Evolutionary conservation across 2,797 vertebrate genomes (phyloP), one percentile per base, ranked within the genome.

Genomic region (Chaetodon trifasciatus): DNA sequence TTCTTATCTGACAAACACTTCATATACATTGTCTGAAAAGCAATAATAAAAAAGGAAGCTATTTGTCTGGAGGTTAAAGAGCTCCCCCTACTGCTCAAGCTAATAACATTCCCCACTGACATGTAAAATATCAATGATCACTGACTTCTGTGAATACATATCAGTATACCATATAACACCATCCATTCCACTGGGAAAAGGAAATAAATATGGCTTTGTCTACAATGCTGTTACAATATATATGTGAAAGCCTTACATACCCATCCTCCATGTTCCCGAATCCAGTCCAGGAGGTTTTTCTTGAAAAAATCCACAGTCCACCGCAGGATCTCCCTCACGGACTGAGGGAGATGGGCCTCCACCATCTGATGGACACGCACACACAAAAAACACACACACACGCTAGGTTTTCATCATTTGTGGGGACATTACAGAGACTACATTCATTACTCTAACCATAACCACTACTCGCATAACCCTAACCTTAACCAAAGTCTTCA

Each of bases 231-330:
- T 13, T 24, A 17, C 56, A 23, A n/a, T 52, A 32, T 63, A 32
- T 32, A 32, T 32, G 28, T 4, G 0, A 63, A 5, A 4, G 6
- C 15, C n/a, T 0, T 53, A 84, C 93, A 62, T 85, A 94, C 94
- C 94, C 94, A 95, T 90, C 94, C 94, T 56, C 94, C 94, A 17
- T 90, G 90, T 0, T 84, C 85, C 50, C 42, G 66, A 76, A 95
- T 92, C 94, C 94, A 95, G 21, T 21, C 44, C 61, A 94, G 49
- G 1, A 95, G 79, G n/a, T 89, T 84, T 0, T 28, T 82, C 50
- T 13, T 88, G 76, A 94, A 94, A 61, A 84, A 94, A 3, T 92
- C 85, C 80, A 94, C 63, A 0, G 90, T 90, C 75, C 88, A 92
- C 3, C 0, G 78, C 57, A 95, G 35, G 40, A 95, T 82, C 0